Evolutionary conservation across 2,113 vertebrate species (phyloP), one percentile per base, ranked within the genome.

Genomic region (Zootoca vivipara): DNA sequence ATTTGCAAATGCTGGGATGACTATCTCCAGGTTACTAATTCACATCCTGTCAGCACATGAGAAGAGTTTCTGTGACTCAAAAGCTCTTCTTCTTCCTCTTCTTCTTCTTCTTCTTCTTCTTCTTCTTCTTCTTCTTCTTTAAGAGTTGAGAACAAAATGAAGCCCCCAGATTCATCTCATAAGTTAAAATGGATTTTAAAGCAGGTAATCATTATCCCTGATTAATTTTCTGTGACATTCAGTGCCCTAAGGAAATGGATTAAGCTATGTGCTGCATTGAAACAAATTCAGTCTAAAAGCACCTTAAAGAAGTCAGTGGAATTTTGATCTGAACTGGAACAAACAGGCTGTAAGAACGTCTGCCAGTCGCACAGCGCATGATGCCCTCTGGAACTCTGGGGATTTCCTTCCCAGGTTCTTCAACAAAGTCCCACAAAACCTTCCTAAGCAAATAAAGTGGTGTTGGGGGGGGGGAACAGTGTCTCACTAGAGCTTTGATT

Each of bases 291-390:
- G 62, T 85, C 52, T 64, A 38, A 62, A 75, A 74, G 72, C 52
- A 24, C 26, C 58, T 85, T 62, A 62, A 75, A 85, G 72, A 30
- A 42, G 35, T 42, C 62, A 35, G 33, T 69, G 70, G 70, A 62
- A 75, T 73, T 85, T 64, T 85, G 72, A 75, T 28, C n/a, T 74
- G 72, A 38, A 85, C 64, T 83, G 64, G 81, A 83, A 40, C 28
- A 35, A 28, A 40, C 42, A 56, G 69, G 82, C 18, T 72, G 3
- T 46, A 72, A n/a, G 70, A 46, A 75, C 4, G n/a, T 15, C 20
- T 83, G 82, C 30, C 42, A 52, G 42, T 7, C 46, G 35, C n/a
- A 58, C 35, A 74, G 83, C 46, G 30, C 35, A 82, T 13, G 13
- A 7, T 67, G 81, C 65, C 5, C 64, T 83, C 72, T 75, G 72